Evolutionary conservation across 2,113 vertebrate genomes (phyloP), one percentile per base, ranked within the genome.

Genomic region (Fulmarus glacialis): DNA sequence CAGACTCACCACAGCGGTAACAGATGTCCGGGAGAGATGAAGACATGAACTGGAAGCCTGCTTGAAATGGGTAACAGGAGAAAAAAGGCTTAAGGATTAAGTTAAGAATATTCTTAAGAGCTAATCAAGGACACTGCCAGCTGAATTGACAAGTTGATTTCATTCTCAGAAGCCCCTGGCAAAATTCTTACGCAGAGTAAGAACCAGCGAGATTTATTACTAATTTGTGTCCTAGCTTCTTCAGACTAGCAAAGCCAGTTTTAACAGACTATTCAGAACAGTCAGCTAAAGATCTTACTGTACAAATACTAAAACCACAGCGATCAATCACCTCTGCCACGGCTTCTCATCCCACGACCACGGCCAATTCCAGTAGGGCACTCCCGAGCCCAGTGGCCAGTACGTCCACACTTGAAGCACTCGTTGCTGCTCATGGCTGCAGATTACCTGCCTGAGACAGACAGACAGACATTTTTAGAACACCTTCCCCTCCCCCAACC

Each of bases 1-100:
- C 99, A 98, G 99, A 99, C 97, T 99, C 99, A 97, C 99, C 99
- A 96, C 99, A 99, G 78, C 99, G 99, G 92, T 99, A 99, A 97
- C 99, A 99, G 97, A 99, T 99, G 96, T 98, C 98, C 53, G 98
- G 98, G 62, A 99, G 93, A 98, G 98, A 98, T 1, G 98, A 98
- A 83, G 98, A 98, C 97, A 98, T 98, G 97, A 99, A 99, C 95
- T 99, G 98, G 98, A 98, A 99, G 83, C 98, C 98, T 98, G 97
- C 95, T 98, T 96, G 74, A 77, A 92, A 82, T 12, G 26, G 18
- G 77, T 70, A 68, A 67, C 38, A 78, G 6, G 2, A 73, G 34
- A 48, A 36, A 63, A 18, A 20, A 12, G 2, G 6, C 7, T 1
- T 67, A 78, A 67, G 6, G 19, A n/a, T 50, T 18, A 55, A 30